A percentile compares a stretch with the other conserved stretches of the same genome.
Conservation (phyloP, 2,888 invertebrate genomes). For the Nomada goodeniana region DNA sequence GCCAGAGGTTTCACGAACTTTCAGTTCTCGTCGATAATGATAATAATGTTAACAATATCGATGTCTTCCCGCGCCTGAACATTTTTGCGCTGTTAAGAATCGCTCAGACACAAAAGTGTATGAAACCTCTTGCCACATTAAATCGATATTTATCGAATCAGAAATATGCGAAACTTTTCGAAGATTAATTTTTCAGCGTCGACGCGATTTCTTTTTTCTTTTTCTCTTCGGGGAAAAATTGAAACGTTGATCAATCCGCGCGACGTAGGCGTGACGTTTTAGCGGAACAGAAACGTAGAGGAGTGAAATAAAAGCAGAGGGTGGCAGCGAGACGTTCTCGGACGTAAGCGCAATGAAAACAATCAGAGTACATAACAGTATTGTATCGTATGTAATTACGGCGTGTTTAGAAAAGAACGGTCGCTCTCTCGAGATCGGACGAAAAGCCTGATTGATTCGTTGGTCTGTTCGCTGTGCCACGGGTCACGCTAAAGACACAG, state of each 20-base stretch:
- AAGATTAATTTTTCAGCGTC: not conserved
- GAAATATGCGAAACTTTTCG: too few relatives aligned
- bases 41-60: not conserved
- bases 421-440: constrained; percentile 54
- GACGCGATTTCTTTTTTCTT: not conserved
- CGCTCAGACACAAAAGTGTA: not conserved
- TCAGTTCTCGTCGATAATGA: not conserved
- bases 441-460: constrained; percentile 77
- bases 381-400: constrained; percentile 1
- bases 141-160: not conserved
- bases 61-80: not conserved
- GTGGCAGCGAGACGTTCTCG: constrained; percentile 57
- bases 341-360: constrained; percentile 56
- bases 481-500: constrained; percentile 49
- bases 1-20: not conserved
- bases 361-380: constrained; percentile 32
- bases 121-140: not conserved
- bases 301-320: constrained; percentile 60
- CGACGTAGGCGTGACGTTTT: constrained; percentile 5
- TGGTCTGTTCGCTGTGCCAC: constrained; percentile 72
- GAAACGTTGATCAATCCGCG: not conserved
- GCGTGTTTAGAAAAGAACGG: constrained; percentile 16
- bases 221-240: not conserved
- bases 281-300: constrained; percentile 53
- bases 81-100: not conserved